Conservation (phyloP, 2,888 invertebrate genomes). For the Catonia carolina region DNA sequence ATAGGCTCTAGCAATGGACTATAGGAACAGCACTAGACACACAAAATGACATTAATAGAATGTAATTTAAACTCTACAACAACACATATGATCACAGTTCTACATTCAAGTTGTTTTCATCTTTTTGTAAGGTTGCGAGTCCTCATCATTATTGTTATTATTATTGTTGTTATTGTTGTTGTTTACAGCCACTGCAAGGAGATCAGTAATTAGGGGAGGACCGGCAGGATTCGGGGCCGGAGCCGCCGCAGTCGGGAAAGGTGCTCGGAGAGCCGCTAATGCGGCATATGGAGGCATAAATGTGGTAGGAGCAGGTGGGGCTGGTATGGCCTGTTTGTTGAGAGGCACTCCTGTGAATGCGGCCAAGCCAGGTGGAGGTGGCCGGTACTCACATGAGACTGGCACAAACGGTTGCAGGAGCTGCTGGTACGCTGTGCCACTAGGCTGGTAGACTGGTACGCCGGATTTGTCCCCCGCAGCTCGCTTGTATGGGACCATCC, state of each 20-base stretch:
- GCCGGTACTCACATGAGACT: slow-evolving; percentile 97
- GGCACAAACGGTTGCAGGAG: slow-evolving; percentile 94
- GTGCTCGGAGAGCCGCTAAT: slow-evolving; percentile 22
- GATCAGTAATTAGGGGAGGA: slow-evolving; percentile 42
- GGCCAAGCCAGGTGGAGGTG: slow-evolving; percentile 35
- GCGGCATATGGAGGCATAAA: slow-evolving; percentile 19
- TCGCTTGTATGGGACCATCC: slow-evolving; percentile 93
- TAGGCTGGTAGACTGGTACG: slow-evolving; percentile 89
- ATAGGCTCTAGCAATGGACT: slow-evolving; percentile 4
- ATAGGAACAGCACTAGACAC: slow-evolving; percentile 29
- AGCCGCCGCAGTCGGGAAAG: slow-evolving; percentile 21
- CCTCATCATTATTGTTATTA: slow-evolving; percentile 48
- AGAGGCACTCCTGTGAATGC: slow-evolving; percentile 61
- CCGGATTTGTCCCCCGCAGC: slow-evolving; percentile 93
- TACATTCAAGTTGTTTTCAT: slow-evolving; percentile 72
- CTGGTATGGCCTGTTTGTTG: slow-evolving; percentile 49
- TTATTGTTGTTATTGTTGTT: slow-evolving; percentile 41
- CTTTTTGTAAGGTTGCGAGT: slow-evolving; percentile 81
- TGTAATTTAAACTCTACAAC: slow-evolving; percentile 11
- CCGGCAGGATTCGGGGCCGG: slow-evolving; percentile 37
- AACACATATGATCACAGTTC: slow-evolving; percentile 21
- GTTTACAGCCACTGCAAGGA: slow-evolving; percentile 44
- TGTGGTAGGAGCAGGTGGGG: slow-evolving; percentile 13
- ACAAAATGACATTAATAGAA: slow-evolving; percentile 17
- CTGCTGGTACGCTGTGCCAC: slow-evolving; percentile 75